These are phyloP conservation scores for Liasis olivaceus DNA, from an alignment of 2,797 vertebrate species.

Conservation along the genomic window DNA sequence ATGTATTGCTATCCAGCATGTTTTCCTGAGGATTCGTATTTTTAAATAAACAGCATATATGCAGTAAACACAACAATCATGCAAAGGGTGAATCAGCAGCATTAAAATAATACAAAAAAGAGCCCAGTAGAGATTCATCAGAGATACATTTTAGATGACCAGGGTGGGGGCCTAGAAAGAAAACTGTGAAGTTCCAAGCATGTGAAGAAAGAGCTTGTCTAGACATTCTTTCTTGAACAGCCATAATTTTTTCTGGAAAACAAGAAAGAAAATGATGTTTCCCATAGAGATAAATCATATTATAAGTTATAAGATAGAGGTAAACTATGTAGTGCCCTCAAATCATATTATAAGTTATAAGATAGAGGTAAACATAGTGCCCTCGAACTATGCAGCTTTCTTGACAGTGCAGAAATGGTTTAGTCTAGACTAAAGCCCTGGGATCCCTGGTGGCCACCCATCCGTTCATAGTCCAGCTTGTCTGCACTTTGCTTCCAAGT, in stretches of 20 bases:
- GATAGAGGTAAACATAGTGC: too few relatives aligned
- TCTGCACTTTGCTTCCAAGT: too few relatives aligned
- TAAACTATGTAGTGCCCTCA: neutral
- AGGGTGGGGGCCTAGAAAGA: neutral
- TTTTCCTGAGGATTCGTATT: neutral
- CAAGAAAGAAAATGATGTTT: constrained; percentile 45
- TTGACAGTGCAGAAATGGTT: too few relatives aligned
- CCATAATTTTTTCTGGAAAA: constrained; percentile 52
- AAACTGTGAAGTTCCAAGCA: constrained; percentile 32
- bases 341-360: constrained; percentile 9
- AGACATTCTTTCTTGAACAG: constrained; percentile 50
- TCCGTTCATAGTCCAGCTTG: too few relatives aligned
- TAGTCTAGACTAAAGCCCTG: too few relatives aligned
- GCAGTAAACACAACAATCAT: neutral
- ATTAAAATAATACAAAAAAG: neutral
- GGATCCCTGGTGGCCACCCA: too few relatives aligned
- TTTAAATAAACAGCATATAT: neutral
- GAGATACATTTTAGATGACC: neutral
- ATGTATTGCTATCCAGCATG: neutral
- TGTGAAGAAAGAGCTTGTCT: constrained; percentile 20
- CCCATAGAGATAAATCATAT: constrained; percentile 42
- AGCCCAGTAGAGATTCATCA: too few relatives aligned
- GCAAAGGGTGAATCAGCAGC: too few relatives aligned
- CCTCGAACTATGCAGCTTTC: too few relatives aligned
- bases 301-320: neutral